Evolutionary conservation across 1,140 invertebrate genomes (phyloP), one percentile per base, ranked within the genome.

Genomic region (Thalassaphorura encarpata): DNA sequence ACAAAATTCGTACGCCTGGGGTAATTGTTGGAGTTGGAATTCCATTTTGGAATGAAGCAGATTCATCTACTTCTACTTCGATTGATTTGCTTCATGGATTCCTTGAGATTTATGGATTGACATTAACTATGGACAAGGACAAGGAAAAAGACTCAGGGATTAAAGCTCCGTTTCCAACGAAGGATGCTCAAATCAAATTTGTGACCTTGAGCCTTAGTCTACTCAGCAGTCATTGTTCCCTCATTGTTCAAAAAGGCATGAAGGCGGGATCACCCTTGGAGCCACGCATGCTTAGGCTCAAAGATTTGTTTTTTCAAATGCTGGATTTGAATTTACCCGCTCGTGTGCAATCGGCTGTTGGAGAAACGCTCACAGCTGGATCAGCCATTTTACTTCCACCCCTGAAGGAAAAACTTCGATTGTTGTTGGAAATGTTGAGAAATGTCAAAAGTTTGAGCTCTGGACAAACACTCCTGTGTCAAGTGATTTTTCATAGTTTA

Each of bases 391-490:
- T 83, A 11, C 68, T 83, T 19, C 81, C 81, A 24, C 74, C 78
- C 23, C 66, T 83, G 26, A 69, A 72, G 56, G 78, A 80, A 66
- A 70, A 80, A 51, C 75, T 83, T 64, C 75, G 77, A 60, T 69
- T 83, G 21, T 66, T 82, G 11, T 74, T 80, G 54, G 71, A 74
- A 13, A 71, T 82, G 53, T 68, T 83, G 18, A 76, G 78, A 2
- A 74, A 79, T 56, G 75, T 76, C 19, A 70, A 74, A 29, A 67
- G 73, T 18, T 70, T 83, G 6, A 75, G 78, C 11, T 73, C 75
- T 63, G 80, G 81, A 47, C 79, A 83, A 76, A 73, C 76, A 63
- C 75, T 82, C 72, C 73, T 82, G 52, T 70, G 82, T 52, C 73
- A 71, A 53, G 80, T 82, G 24, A 77, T 82, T 27, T 70, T 82